Evolutionary conservation across 2,888 invertebrate species (phyloP), one percentile per base, ranked within the genome.

Genomic region (Escarpia spicata): DNA sequence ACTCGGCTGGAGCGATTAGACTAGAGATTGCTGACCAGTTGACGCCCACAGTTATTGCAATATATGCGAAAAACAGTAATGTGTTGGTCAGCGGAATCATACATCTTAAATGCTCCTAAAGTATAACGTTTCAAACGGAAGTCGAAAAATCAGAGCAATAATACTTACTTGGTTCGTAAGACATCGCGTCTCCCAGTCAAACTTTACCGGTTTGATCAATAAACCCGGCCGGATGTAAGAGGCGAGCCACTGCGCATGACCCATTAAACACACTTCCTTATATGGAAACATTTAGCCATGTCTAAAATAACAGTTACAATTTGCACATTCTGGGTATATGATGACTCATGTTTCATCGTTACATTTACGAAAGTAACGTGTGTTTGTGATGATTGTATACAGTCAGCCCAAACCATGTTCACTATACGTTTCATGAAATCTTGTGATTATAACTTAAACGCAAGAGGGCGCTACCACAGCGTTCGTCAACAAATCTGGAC

Each of bases 161-260:
- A 6, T 19, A 75, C 75, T 75, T 75, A 75, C 75, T 75, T 75
- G 75, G 75, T 75, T 75, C 75, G 75, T 75, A 75, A 75, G 75
- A 75, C 75, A 75, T 75, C 75, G 26, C 26, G 6, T 75, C 75
- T 52, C 75, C 75, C 75, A 75, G 75, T 75, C 75, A 75, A 75
- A 75, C 75, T 75, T 75, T 75, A 75, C 75, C 75, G 75, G 75
- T 75, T 75, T 75, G 75, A 75, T 75, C 75, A 26, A 75, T 75
- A 75, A 75, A 19, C 75, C 75, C 75, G 75, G 75, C 75, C 75
- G 75, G 75, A 75, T 75, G 75, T 75, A 0, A 75, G 26, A 15
- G 75, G n/a, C 75, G 75, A 19, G 75, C 75, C n/a, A 75, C 6
- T 75, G 75, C 75, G 75, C 75, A 75, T 75, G 75, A 75, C 26